Conservation (phyloP, 2,797 vertebrate genomes). For the Cephalopachus bancanus region DNA sequence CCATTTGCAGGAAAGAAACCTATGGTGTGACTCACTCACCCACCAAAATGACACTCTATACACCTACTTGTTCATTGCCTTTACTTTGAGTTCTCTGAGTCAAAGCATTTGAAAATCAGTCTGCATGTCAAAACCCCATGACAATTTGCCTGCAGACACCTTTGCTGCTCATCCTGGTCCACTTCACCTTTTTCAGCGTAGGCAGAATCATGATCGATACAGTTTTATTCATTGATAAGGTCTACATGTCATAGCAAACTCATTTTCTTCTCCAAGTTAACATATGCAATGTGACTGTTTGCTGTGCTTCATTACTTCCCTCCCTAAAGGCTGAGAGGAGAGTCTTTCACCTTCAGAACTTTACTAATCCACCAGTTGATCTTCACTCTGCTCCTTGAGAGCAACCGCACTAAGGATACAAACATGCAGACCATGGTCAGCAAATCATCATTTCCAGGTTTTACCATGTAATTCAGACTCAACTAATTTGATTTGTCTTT, state of each 20-base stretch:
- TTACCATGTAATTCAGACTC: not conserved
- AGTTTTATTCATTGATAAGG: constrained; percentile 45
- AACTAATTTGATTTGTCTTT: constrained; percentile 45
- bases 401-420: not conserved
- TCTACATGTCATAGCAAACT: constrained; percentile 29
- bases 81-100: constrained; percentile 68
- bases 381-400: not conserved
- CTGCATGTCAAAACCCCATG: constrained; percentile 11
- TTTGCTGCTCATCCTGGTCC: constrained; percentile 24
- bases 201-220: not conserved
- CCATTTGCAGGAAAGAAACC: constrained; percentile 67
- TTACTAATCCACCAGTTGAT: not conserved
- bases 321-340: not conserved
- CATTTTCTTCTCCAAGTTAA: constrained; percentile 30
- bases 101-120: constrained; percentile 69
- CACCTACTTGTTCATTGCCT: constrained; percentile 78
- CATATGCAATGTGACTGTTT: not conserved
- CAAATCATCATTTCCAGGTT: constrained; percentile 15
- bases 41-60: constrained; percentile 66
- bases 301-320: not conserved
- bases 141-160: not conserved
- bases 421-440: constrained; percentile 40
- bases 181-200: not conserved
- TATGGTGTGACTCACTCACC: constrained; percentile 67
- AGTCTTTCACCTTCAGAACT: not conserved